Evolutionary conservation across 2,113 vertebrate species (phyloP).

Genomic region (Varanus komodoensis): DNA sequence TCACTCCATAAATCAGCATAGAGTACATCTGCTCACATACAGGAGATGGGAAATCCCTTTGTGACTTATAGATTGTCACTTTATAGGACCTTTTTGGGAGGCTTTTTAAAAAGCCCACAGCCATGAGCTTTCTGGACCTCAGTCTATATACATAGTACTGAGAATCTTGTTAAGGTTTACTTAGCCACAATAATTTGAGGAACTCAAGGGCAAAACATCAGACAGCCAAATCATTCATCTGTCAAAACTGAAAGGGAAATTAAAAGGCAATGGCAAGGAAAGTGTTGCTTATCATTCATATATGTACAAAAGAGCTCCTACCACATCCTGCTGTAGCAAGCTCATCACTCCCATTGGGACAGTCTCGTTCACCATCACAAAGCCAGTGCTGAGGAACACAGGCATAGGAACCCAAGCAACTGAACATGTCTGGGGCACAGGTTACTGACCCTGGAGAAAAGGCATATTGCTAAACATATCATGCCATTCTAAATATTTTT

Average conservation of each 20-base stretch:
- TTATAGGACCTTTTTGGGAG: not conserved
- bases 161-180: not conserved
- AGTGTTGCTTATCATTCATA: not conserved
- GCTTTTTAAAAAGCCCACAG: not conserved
- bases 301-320: constrained; percentile 62
- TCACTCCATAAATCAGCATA: not conserved
- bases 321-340: constrained; percentile 94
- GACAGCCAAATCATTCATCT: not conserved
- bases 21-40: not conserved
- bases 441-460: constrained; percentile 86
- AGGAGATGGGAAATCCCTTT: not conserved
- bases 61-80: not conserved
- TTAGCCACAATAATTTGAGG: not conserved
- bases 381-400: constrained; percentile 96
- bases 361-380: constrained; percentile 96
- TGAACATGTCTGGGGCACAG: constrained; percentile 91
- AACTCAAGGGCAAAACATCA: not conserved
- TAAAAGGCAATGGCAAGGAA: rapidly evolving
- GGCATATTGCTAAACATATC: rapidly evolving
- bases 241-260: not conserved
- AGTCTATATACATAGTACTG: not conserved
- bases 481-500: not conserved
- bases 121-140: too few species aligned
- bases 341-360: constrained; percentile 94
- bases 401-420: constrained; percentile 91